Evolutionary conservation across 2,888 invertebrate species (phyloP).

Genomic region (Watsonalla binaria): DNA sequence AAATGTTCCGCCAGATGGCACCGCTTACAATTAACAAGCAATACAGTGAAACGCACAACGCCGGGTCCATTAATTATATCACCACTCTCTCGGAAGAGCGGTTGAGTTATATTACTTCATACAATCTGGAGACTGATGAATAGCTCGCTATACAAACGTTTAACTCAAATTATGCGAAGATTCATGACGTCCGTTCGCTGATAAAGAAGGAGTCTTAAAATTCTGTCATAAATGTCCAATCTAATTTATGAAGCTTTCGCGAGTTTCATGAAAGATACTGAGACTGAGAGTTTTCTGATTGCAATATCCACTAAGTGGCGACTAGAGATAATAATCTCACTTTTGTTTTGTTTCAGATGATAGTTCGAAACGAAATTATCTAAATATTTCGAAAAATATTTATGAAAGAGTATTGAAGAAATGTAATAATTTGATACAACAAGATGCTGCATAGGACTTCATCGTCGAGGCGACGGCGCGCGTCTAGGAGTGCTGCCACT

Average conservation of each 20-base stretch:
- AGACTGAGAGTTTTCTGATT: too few relatives aligned
- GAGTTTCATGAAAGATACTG: too few relatives aligned
- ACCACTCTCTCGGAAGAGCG: neutral
- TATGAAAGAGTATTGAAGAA: too few relatives aligned
- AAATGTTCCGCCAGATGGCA: neutral
- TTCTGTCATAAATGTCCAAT: too few relatives aligned
- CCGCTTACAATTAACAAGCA: neutral
- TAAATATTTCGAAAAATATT: too few relatives aligned
- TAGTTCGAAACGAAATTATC: neutral
- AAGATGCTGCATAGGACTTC: slow-evolving; percentile 82
- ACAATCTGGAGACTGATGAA: neutral
- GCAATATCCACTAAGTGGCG: too few relatives aligned
- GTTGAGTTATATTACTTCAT: neutral
- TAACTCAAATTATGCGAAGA: too few relatives aligned
- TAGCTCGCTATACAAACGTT: neutral
- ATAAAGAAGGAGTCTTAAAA: too few relatives aligned
- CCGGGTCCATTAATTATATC: neutral
- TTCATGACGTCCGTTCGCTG: too few relatives aligned
- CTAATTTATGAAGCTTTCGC: too few relatives aligned
- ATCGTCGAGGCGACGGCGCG: slow-evolving; percentile 82
- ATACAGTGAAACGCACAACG: neutral
- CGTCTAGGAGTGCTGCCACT: slow-evolving; percentile 82
- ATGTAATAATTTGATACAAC: slow-evolving; percentile 7
- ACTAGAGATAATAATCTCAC: too few relatives aligned
- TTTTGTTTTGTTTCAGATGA: neutral